Conservation (phyloP, 2,797 vertebrate species). For the Ptychobarbus kaznakovi region DNA sequence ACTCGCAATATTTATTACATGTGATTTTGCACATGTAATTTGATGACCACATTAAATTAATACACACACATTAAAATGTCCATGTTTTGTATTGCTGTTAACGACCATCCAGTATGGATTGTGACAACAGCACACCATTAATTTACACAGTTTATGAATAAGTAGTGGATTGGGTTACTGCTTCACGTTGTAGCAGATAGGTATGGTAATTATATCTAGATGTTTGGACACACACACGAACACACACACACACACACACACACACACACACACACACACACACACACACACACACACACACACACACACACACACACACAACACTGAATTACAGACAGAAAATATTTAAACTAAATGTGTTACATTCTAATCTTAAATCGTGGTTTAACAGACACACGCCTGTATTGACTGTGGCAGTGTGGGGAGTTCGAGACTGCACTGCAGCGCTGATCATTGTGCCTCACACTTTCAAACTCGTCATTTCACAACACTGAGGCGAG, state of each 20-base stretch:
- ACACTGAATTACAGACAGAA: background rate
- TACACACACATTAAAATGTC: background rate
- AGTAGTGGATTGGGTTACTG: background rate
- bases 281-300: too few species aligned
- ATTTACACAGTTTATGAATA: background rate
- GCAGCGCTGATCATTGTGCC: constrained; percentile 77
- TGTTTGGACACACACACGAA: too few species aligned
- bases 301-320: background rate
- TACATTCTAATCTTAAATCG: background rate
- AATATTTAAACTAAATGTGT: background rate
- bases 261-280: too few species aligned
- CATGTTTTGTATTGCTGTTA: background rate
- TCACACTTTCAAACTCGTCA: constrained; percentile 81
- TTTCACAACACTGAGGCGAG: constrained; percentile 73
- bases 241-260: too few species aligned
- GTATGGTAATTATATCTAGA: background rate
- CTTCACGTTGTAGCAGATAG: background rate
- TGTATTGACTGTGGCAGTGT: constrained; percentile 11
- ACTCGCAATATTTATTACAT: background rate
- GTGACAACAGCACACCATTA: background rate
- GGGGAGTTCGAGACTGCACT: constrained; percentile 46
- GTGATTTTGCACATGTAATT: background rate
- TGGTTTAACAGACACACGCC: background rate
- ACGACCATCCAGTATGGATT: background rate
- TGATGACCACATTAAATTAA: background rate